Evolutionary conservation across 1,140 invertebrate genomes (phyloP).

Genomic region (Caenorhabditis briggsae): DNA sequence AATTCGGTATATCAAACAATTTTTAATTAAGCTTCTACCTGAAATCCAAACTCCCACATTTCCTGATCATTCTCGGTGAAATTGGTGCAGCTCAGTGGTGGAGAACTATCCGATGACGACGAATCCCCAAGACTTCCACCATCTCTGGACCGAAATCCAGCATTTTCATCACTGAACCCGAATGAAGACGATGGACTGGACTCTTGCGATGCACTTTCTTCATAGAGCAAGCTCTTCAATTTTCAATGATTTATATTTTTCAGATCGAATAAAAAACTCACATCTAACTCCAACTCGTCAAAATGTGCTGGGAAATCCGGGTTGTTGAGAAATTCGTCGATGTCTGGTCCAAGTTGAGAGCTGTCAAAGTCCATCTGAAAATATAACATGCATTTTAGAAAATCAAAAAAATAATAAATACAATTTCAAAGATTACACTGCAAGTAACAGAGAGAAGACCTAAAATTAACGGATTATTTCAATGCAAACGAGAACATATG

Average conservation of each 20-base stretch:
- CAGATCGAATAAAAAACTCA: slow-evolving; percentile 1
- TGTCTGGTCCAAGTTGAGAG: background rate
- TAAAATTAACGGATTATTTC: no score
- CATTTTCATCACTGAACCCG: slow-evolving; percentile 16
- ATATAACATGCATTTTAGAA: background rate
- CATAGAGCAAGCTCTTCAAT: background rate
- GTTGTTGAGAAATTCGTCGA: background rate
- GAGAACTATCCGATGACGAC: slow-evolving; percentile 35
- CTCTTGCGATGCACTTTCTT: background rate
- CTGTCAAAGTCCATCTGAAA: slow-evolving; percentile 30
- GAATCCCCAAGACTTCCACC: slow-evolving; percentile 27
- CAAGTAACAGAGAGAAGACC: no score
- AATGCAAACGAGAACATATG: background rate
- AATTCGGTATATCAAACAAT: no score
- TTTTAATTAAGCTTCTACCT: background rate
- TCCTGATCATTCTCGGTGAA: slow-evolving; percentile 41
- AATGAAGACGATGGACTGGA: background rate
- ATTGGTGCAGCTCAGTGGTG: slow-evolving; percentile 22
- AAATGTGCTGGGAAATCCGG: background rate
- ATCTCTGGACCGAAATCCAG: slow-evolving; percentile 21
- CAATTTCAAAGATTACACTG: no score
- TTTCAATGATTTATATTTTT: background rate
- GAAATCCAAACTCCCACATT: slow-evolving; percentile 42
- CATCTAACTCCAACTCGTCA: slow-evolving; percentile 11
- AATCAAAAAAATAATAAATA: no score